Conservation (phyloP, 2,888 invertebrate species). For the Erannis defoliaria region DNA sequence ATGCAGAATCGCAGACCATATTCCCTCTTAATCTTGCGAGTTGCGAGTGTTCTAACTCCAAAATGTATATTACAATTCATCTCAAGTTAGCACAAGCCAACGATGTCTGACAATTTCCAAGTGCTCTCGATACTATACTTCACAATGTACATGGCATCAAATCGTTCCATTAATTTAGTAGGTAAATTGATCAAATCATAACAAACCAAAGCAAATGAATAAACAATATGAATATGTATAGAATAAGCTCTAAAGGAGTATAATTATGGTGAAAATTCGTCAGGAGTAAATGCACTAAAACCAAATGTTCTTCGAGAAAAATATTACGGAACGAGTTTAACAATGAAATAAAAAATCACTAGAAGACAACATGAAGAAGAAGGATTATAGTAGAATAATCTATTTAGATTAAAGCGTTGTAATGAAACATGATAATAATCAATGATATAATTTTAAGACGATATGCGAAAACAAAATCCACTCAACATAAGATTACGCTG, state of each 20-base stretch:
- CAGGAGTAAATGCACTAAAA: background rate
- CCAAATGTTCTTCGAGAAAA: background rate
- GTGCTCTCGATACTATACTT: constrained; percentile 4
- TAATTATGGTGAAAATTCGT: background rate
- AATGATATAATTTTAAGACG: background rate
- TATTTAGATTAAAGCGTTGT: too few relatives aligned
- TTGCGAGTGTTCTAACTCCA: background rate
- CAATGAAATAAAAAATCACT: too few relatives aligned
- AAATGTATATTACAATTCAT: constrained; percentile 1
- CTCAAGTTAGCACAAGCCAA: constrained; percentile 1
- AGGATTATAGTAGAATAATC: too few relatives aligned
- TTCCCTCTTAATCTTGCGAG: too few relatives aligned
- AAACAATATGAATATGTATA: too few relatives aligned
- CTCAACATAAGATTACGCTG: background rate
- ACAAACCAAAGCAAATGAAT: background rate
- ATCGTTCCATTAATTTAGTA: background rate
- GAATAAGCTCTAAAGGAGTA: background rate
- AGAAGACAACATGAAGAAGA: too few relatives aligned
- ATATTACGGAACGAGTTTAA: too few relatives aligned
- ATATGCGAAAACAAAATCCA: background rate
- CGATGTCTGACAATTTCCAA: constrained; percentile 5
- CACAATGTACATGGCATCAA: background rate
- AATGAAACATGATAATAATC: too few relatives aligned
- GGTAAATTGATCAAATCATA: too few relatives aligned
- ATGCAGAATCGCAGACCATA: too few relatives aligned